Conservation (phyloP, 2,888 invertebrate species). For the Lepidocyrtinus sp. region DNA sequence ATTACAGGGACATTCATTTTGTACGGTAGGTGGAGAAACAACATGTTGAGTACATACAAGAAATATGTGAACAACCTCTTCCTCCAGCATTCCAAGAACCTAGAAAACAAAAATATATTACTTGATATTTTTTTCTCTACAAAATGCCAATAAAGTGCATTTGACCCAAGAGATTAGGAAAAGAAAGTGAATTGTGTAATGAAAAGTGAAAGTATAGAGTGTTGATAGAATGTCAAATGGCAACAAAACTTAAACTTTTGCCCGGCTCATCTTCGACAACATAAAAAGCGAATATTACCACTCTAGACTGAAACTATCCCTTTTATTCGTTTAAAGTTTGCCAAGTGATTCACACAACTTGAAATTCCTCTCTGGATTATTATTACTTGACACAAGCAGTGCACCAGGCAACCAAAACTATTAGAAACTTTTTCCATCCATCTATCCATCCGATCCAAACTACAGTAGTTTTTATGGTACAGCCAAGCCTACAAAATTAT, state of each 20-base stretch:
- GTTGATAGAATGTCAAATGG: not conserved
- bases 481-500: constrained; percentile 7
- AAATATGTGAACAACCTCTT: too few species aligned
- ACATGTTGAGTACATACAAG: too few species aligned
- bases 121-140: too few species aligned
- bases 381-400: constrained; percentile 21
- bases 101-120: too few species aligned
- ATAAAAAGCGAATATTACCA: constrained; percentile 14
- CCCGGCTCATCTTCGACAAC: constrained; percentile 13
- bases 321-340: constrained; percentile 15
- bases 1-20: too few species aligned
- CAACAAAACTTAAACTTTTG: not conserved
- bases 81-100: too few species aligned
- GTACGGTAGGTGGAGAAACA: too few species aligned
- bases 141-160: too few species aligned
- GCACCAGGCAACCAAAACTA: constrained; percentile 13
- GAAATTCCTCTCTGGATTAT: not conserved
- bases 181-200: not conserved
- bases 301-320: too few species aligned
- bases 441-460: not conserved
- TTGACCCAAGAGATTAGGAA: not conserved
- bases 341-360: not conserved
- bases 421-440: constrained; percentile 13
- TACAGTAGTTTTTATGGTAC: constrained; percentile 5
- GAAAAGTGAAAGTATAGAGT: constrained; percentile 5